These are phyloP conservation scores for Ichneumoninae sp. DNA, from an alignment of 2,888 invertebrate species.

Conservation along the genomic window DNA sequence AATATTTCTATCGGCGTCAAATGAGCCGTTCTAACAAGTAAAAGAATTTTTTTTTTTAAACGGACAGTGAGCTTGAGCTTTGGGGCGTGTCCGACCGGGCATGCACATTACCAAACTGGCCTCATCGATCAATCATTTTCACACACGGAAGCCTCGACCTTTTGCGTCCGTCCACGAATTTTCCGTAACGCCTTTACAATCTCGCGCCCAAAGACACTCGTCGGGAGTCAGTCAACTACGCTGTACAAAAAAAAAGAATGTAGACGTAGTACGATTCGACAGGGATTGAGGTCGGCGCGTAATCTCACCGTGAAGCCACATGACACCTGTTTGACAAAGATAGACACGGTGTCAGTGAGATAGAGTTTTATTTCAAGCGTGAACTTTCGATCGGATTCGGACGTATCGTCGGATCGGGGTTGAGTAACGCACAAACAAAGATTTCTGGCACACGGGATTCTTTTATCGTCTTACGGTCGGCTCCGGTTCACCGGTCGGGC, in stretches of 20 bases:
- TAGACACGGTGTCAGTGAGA: slow-evolving; percentile 29
- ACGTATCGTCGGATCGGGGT: slow-evolving; percentile 30
- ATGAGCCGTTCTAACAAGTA: too few species aligned
- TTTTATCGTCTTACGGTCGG: slow-evolving; percentile 27
- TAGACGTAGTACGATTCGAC: slow-evolving; percentile 1
- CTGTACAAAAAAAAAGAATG: neutral
- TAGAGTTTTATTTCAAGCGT: slow-evolving; percentile 51
- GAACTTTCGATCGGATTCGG: slow-evolving; percentile 48
- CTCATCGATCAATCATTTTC: too few species aligned
- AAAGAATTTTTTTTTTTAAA: too few species aligned
- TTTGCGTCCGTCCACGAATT: neutral
- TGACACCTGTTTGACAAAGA: slow-evolving; percentile 52
- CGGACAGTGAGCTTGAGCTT: too few species aligned
- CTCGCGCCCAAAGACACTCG: neutral
- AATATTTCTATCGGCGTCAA: too few species aligned
- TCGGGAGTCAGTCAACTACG: neutral
- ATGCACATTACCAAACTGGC: too few species aligned
- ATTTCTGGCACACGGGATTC: slow-evolving; percentile 40
- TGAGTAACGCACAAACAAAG: slow-evolving; percentile 46
- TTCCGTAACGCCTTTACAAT: neutral
- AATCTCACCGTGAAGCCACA: slow-evolving; percentile 47
- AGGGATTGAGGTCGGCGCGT: slow-evolving; percentile 2
- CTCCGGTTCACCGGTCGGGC: neutral
- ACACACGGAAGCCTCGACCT: neutral
- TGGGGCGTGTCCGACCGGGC: too few species aligned